Conservation (phyloP, 2,113 vertebrate species). For the Rousettus leschenaultii region DNA sequence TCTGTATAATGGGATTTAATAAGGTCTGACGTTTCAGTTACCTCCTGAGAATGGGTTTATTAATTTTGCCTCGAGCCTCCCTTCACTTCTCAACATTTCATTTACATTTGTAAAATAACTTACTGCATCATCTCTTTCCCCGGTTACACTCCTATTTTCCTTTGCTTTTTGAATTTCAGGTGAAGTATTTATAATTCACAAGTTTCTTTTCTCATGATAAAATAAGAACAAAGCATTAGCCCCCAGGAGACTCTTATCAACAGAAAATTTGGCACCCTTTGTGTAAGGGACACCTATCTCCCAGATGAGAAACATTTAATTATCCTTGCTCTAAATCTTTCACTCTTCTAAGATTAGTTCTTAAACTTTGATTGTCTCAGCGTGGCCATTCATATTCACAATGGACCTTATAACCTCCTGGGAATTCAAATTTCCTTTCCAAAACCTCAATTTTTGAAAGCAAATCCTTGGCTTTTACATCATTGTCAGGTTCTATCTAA, state of each 20-base stretch:
- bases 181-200: background rate
- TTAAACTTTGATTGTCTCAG: background rate
- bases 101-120: background rate
- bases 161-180: background rate
- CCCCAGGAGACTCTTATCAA: background rate
- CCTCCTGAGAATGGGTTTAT: background rate
- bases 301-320: background rate
- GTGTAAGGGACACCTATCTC: background rate
- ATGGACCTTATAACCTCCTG: background rate
- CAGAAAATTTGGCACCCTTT: background rate
- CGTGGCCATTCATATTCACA: background rate
- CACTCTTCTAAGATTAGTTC: background rate
- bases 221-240: constrained; percentile 42
- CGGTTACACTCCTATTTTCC: background rate
- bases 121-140: background rate
- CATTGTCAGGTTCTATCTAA: background rate
- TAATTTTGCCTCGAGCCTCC: background rate
- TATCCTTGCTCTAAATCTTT: background rate
- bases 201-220: background rate
- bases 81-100: background rate
- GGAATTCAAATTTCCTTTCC: constrained; percentile 38
- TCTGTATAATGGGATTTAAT: background rate
- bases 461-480: constrained; percentile 28
- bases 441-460: background rate
- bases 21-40: background rate